phyloP scores from a whole-genome alignment of 2,797 vertebrate genomes.

The Balearica regulorum region DNA sequence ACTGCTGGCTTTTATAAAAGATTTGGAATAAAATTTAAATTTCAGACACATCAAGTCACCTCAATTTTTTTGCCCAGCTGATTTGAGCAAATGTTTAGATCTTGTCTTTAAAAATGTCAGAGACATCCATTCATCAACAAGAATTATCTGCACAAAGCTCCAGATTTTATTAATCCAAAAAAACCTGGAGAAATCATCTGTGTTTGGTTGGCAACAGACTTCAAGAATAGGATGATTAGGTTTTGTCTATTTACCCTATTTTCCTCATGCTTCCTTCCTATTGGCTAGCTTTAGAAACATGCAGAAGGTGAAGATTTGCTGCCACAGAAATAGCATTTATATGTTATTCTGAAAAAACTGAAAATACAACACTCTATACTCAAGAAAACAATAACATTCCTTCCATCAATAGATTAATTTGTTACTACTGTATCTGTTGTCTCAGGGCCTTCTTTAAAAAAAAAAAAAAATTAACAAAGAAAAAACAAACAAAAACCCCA shows the following conservation, averaged over 20 bases:
- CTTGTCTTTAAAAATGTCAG: background rate
- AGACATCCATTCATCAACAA: slow-evolving; percentile 11
- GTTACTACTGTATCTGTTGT: background rate
- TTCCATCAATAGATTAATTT: background rate
- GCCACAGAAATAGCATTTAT: slow-evolving; percentile 3
- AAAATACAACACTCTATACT: background rate
- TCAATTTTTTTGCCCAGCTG: background rate
- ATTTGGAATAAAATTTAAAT: slow-evolving; percentile 10
- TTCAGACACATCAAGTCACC: background rate
- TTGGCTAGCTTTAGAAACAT: slow-evolving; percentile 32
- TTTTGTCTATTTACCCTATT: slow-evolving; percentile 56
- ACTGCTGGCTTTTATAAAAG: background rate
- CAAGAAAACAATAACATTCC: background rate
- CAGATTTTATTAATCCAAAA: background rate
- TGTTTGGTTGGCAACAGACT: slow-evolving; percentile 52
- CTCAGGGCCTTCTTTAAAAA: background rate
- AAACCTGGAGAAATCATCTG: background rate
- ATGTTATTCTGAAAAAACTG: background rate
- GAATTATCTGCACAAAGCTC: slow-evolving; percentile 42
- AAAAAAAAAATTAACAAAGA: background rate
- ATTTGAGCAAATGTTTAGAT: slow-evolving; percentile 10
- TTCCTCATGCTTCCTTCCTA: slow-evolving; percentile 33
- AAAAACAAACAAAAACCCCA: no score
- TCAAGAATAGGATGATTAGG: slow-evolving; percentile 43
- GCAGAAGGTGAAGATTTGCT: slow-evolving; percentile 46